Conservation (phyloP, 2,797 vertebrate species). For the Melanotaenia boesemani region DNA sequence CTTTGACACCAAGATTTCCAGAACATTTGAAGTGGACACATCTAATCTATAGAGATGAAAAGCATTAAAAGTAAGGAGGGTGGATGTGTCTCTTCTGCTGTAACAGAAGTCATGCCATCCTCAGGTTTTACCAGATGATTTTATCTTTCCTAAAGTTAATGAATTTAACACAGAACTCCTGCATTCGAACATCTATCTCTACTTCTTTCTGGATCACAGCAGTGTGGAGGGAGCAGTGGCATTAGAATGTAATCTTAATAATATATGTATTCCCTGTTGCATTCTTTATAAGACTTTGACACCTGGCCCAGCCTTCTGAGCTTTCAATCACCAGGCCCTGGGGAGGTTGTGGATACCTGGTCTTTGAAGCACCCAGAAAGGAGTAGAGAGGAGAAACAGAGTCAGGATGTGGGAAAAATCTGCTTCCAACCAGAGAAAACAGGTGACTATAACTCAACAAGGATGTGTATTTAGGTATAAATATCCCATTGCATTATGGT, state of each 20-base stretch:
- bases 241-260: conserved; percentile 75
- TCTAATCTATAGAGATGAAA: conserved; percentile 75
- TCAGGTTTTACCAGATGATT: conserved; percentile 49
- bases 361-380: conserved; percentile 80
- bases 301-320: conserved; percentile 79
- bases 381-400: conserved; percentile 33
- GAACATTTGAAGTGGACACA: conserved; percentile 82
- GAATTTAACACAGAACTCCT: conserved; percentile 54
- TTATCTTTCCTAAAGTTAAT: conserved; percentile 62
- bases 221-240: too few species aligned
- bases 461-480: conserved; percentile 28
- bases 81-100: too few species aligned
- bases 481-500: conserved; percentile 1
- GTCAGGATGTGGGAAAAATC: conserved; percentile 72
- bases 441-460: conserved; percentile 56
- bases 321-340: conserved; percentile 80
- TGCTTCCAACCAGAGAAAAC: conserved; percentile 68
- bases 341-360: conserved; percentile 80
- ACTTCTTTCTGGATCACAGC: background rate
- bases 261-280: conserved; percentile 82
- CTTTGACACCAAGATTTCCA: conserved; percentile 58
- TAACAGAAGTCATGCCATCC: too few species aligned
- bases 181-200: background rate
- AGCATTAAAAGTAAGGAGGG: too few species aligned
- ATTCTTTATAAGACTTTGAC: conserved; percentile 85